phyloP scores from a whole-genome alignment of 2,888 invertebrate genomes.

The Apeira syringaria region DNA sequence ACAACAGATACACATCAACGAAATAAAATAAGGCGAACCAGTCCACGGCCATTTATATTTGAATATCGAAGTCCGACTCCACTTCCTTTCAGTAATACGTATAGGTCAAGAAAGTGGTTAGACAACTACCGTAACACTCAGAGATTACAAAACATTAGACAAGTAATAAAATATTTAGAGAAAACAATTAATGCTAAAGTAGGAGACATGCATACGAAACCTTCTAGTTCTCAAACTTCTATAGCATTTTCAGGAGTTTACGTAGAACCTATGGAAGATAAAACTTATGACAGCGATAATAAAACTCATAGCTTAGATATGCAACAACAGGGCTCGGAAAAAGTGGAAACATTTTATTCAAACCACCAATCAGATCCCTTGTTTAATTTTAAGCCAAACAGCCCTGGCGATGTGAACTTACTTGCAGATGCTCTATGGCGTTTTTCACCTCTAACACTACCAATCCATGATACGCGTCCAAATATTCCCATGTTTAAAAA shows the following conservation, averaged over 20 bases:
- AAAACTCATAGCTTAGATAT: conserved; percentile 22
- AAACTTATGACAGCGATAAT: conserved; percentile 27
- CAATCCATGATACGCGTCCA: conserved; percentile 34
- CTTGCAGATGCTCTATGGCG: conserved; percentile 81
- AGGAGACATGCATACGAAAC: conserved; percentile 58
- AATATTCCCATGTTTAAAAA: conserved; percentile 55
- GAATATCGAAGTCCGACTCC: conserved; percentile 68
- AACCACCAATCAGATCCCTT: conserved; percentile 85
- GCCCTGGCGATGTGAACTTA: conserved; percentile 89
- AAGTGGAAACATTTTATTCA: conserved; percentile 42
- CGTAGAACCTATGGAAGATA: conserved; percentile 53
- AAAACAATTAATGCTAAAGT: conserved; percentile 73
- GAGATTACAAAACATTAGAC: conserved; percentile 68
- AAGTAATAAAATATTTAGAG: conserved; percentile 72
- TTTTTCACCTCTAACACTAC: conserved; percentile 53
- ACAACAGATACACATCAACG: conserved; percentile 35
- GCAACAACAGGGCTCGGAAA: conserved; percentile 43
- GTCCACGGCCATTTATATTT: conserved; percentile 78
- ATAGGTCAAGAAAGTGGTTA: conserved; percentile 66
- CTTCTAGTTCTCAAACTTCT: conserved; percentile 47
- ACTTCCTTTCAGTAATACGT: conserved; percentile 64
- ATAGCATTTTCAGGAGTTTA: conserved; percentile 71
- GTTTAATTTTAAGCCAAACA: conserved; percentile 87
- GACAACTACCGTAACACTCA: conserved; percentile 73
- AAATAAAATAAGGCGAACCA: conserved; percentile 58